phyloP scores from a whole-genome alignment of 23 tunicate genomes.

The Clavelina lepadiformis region DNA sequence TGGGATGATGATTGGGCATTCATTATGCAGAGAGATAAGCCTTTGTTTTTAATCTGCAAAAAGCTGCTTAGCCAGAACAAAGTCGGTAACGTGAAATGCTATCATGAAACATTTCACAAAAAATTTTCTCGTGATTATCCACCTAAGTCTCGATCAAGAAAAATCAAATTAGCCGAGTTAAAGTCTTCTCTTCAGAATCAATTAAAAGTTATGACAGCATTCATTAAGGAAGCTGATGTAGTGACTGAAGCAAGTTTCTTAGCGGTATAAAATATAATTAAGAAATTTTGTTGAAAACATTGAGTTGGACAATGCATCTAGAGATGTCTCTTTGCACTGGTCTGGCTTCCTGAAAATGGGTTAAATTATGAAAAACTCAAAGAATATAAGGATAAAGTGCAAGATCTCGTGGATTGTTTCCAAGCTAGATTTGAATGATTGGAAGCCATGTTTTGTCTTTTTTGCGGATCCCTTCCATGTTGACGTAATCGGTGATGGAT shows the following conservation, averaged over 20 bases:
- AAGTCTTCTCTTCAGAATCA: constrained; percentile 7
- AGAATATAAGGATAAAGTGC: no score
- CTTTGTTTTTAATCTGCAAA: constrained; percentile 6
- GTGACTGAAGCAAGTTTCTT: constrained; percentile 6
- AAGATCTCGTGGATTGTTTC: no score
- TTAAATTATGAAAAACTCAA: no score
- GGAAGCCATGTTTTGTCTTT: no score
- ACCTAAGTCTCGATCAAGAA: constrained; percentile 9
- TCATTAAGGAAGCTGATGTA: constrained; percentile 8
- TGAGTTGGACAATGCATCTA: no score
- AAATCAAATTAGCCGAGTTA: constrained; percentile 15
- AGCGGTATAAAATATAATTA: neutral
- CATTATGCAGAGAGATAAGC: constrained; percentile 13
- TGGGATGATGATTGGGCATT: constrained; percentile 4
- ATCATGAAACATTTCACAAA: constrained; percentile 11
- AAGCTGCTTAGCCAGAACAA: constrained; percentile 7
- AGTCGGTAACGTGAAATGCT: constrained; percentile 8
- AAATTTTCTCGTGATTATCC: constrained; percentile 10
- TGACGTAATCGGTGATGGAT: no score
- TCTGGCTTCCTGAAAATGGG: no score
- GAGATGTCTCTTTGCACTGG: no score
- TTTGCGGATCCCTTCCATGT: no score
- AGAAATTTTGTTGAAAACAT: neutral
- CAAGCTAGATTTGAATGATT: no score
- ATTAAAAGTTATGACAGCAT: constrained; percentile 8